Evolutionary conservation across 2,888 invertebrate species (phyloP), one percentile per base, ranked within the genome.

Genomic region (Pardosa pseudoannulata): DNA sequence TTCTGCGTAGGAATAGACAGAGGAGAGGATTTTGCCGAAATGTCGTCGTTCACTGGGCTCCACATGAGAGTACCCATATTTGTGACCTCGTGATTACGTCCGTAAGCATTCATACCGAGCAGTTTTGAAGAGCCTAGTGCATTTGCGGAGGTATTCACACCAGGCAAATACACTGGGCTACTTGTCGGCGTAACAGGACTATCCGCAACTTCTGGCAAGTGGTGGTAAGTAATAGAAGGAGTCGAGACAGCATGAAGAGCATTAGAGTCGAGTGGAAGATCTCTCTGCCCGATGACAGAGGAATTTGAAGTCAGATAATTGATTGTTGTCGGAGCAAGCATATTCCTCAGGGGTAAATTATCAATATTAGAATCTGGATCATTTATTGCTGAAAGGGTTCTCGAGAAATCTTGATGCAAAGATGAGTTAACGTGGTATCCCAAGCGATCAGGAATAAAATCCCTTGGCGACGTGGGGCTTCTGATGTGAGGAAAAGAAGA

Each of bases 31-130:
- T 86, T 86, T 1, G 79, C 39, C 0, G 64, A 75, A 13, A 86
- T n/a, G n/a, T 86, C 86, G 2, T 86, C 86, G 50, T 27, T 46
- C 11, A 86, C 75, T 50, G 74, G 86, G 3, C 86, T 74, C 86
- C 86, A 86, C 86, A 86, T 86, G 28, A 86, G 79, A 9, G 86
- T 73, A 32, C 41, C 27, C 31, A 72, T 75, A 36, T 64, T 81
- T 41, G 56, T 78, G 29, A 0, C 16, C 11, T 85, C 79, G 16
- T 85, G 78, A 19, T 50, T 74, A 1, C 85, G 46, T 3, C 64
- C 83, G 41, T 85, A 85, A 7, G 78, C 68, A n/a, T 67, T 68
- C 16, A 85, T 62, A 16, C 68, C 29, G 27, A 85, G 16, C 27
- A 85, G 65, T 23, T 79, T 85, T 5, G 78, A 72, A 2, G 75